Evolutionary conservation across 2,888 invertebrate species (phyloP).

Genomic region (Argyresthia goedartella): DNA sequence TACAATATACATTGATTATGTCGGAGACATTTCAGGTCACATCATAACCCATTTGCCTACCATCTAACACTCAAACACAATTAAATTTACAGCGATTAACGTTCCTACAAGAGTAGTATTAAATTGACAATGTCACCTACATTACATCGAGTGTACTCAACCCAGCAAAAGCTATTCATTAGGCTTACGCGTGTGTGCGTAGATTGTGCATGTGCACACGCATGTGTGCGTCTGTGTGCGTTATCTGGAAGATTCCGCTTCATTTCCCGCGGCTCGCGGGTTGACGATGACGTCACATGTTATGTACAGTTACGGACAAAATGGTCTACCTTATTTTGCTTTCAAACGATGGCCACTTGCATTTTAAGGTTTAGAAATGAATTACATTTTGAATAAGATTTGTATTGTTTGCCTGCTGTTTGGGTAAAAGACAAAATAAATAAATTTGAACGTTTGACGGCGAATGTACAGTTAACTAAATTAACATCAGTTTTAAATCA

Average conservation of each 20-base stretch:
- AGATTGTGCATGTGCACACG: slow-evolving; percentile 13
- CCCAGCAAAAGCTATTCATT: slow-evolving; percentile 31
- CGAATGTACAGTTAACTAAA: no score
- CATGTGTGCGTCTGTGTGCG: slow-evolving; percentile 40
- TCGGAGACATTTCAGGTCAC: no score
- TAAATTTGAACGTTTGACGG: no score
- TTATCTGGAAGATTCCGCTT: slow-evolving; percentile 69
- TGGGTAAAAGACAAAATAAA: no score
- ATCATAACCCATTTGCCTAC: slow-evolving; percentile 30
- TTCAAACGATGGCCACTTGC: no score
- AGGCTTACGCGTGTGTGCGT: slow-evolving; percentile 13
- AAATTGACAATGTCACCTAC: slow-evolving; percentile 65
- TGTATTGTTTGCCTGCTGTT: no score
- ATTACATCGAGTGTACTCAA: slow-evolving; percentile 37
- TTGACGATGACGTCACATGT: slow-evolving; percentile 41
- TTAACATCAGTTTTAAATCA: no score
- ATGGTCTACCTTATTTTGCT: not conserved
- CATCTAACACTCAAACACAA: slow-evolving; percentile 26
- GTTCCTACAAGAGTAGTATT: slow-evolving; percentile 34
- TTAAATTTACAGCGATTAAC: slow-evolving; percentile 34
- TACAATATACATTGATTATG: no score
- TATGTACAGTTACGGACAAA: slow-evolving; percentile 17
- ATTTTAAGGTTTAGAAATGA: no score
- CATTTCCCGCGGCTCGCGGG: slow-evolving; percentile 62
- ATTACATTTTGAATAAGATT: no score